Evolutionary conservation across 2,888 invertebrate species (phyloP).

Genomic region (Lacanobia oleracea): DNA sequence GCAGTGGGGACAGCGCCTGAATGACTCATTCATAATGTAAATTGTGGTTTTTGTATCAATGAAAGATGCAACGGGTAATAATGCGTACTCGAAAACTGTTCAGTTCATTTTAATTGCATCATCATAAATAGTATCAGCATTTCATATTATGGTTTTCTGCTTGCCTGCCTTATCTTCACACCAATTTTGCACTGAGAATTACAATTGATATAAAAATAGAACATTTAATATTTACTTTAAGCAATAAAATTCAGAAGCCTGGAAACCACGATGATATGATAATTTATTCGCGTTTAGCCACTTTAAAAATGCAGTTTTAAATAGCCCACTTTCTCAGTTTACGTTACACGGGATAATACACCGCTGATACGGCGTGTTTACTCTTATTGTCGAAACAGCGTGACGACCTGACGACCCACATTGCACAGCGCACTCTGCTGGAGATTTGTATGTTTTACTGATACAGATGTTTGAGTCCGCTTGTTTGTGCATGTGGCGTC

Average conservation of each 20-base stretch:
- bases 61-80: background rate
- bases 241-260: background rate
- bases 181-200: conserved; percentile 24
- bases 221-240: background rate
- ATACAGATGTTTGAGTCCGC: conserved; percentile 39
- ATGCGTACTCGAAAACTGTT: conserved; percentile 5
- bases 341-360: conserved; percentile 25
- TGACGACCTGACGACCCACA: conserved; percentile 54
- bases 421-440: conserved; percentile 33
- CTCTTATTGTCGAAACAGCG: conserved; percentile 48
- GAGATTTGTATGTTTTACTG: conserved; percentile 36
- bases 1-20: no score
- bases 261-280: background rate
- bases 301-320: background rate
- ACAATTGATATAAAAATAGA: background rate
- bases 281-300: background rate
- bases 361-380: conserved; percentile 43
- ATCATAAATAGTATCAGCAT: conserved; percentile 20
- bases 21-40: conserved; percentile 22
- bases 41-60: conserved; percentile 4
- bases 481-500: conserved; percentile 43
- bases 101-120: background rate
- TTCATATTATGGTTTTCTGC: conserved; percentile 7
- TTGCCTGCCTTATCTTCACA: conserved; percentile 38
- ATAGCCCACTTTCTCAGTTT: conserved; percentile 14